Conservation (phyloP, 1,140 invertebrate genomes). For the Drosophila yakuba region DNA sequence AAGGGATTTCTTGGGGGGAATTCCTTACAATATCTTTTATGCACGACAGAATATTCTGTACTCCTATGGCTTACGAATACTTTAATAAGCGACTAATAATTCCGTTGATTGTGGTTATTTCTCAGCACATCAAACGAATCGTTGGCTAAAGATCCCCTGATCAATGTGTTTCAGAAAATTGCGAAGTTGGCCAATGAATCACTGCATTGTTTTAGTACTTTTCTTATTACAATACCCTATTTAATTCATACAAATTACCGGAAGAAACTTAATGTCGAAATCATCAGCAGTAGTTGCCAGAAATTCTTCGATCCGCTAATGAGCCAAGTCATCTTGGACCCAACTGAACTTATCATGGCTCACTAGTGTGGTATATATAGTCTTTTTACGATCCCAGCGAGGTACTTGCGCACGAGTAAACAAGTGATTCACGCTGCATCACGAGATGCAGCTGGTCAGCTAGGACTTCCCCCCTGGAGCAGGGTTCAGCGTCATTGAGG, state of each 20-base stretch:
- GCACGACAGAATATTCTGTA: not conserved
- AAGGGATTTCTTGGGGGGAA: not conserved
- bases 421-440: constrained; percentile 23
- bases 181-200: not conserved
- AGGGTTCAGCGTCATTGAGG: constrained; percentile 18
- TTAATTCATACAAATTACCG: not conserved
- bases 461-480: constrained; percentile 44
- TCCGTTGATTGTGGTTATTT: no score
- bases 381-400: constrained; percentile 18
- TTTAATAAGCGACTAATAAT: no score
- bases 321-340: constrained; percentile 17
- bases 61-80: not conserved
- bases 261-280: not conserved
- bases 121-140: not conserved
- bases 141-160: not conserved
- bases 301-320: constrained; percentile 19
- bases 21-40: not conserved
- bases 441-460: constrained; percentile 11
- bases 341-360: constrained; percentile 35
- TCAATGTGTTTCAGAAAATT: not conserved
- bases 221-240: not conserved
- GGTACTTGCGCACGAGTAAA: constrained; percentile 17
- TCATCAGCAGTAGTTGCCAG: constrained; percentile 2
- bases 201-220: not conserved
- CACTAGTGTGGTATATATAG: constrained; percentile 12